A percentile compares a stretch with the other conserved stretches of the same genome.
Evolutionary conservation across 2,113 vertebrate species (phyloP).

Genomic region (Ardeotis arabs): DNA sequence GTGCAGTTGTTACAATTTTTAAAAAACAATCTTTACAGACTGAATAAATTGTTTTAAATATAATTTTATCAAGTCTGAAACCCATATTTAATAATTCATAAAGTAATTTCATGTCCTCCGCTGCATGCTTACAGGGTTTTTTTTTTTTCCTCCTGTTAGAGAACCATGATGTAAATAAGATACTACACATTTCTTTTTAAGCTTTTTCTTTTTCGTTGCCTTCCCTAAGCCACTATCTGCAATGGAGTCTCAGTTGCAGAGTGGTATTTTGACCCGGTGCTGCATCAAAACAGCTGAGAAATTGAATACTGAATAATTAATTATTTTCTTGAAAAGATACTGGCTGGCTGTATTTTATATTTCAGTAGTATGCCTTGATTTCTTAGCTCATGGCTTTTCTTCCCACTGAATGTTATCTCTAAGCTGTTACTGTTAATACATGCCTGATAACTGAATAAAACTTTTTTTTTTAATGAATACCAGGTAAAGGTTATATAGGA

Average conservation of each 20-base stretch:
- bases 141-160: neutral
- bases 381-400: neutral
- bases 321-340: neutral
- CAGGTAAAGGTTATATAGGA: neutral
- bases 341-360: neutral
- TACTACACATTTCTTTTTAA: neutral
- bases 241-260: neutral
- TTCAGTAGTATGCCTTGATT: neutral
- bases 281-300: neutral
- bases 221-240: neutral
- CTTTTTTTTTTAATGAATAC: neutral
- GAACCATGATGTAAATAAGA: neutral
- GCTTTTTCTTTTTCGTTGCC: neutral
- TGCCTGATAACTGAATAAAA: neutral
- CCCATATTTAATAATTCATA: neutral
- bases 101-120: neutral
- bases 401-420: neutral
- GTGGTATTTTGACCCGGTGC: neutral
- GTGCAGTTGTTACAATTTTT: neutral
- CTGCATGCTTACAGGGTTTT: neutral
- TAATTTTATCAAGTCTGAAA: neutral
- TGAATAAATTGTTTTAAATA: neutral
- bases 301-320: neutral
- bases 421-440: neutral
- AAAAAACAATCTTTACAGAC: neutral